These are phyloP conservation scores for Tenthredo distinguenda DNA, from an alignment of 2,888 invertebrate species.

Conservation along the genomic window DNA sequence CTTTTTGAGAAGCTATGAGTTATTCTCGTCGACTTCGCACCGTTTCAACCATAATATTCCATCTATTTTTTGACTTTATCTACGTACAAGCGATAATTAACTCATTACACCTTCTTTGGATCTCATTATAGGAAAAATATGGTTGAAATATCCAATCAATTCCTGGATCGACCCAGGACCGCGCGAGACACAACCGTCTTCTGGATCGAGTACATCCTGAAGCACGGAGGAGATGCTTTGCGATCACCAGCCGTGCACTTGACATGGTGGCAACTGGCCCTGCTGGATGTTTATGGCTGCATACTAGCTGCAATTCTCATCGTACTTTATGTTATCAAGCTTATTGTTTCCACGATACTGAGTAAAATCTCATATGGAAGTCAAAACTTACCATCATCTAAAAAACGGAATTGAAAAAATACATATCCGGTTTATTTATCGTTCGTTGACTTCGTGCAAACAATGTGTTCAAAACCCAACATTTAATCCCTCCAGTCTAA, in stretches of 20 bases:
- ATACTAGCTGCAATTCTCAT: constrained; percentile 32
- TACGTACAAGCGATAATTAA: neutral
- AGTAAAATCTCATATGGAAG: neutral
- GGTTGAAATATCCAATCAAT: constrained; percentile 60
- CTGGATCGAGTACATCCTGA: constrained; percentile 71
- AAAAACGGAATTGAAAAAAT: constrained; percentile 19
- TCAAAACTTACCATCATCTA: neutral
- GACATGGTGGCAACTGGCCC: constrained; percentile 67
- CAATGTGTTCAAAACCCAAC: too few species aligned
- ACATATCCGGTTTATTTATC: too few species aligned
- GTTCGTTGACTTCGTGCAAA: too few species aligned
- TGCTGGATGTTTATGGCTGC: constrained; percentile 67
- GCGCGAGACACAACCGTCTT: constrained; percentile 65
- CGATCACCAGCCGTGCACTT: constrained; percentile 65
- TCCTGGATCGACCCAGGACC: constrained; percentile 68
- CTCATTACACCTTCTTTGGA: neutral
- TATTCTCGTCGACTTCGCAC: neutral
- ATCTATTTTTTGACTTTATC: neutral
- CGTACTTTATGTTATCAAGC: constrained; percentile 16
- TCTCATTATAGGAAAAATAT: constrained; percentile 60
- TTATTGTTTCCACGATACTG: neutral
- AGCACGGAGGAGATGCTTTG: constrained; percentile 65
- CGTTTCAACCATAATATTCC: neutral
- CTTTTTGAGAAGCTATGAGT: neutral
- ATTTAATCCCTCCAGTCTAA: too few species aligned